phyloP scores from a whole-genome alignment of 2,797 vertebrate genomes.

The Trachurus trachurus region DNA sequence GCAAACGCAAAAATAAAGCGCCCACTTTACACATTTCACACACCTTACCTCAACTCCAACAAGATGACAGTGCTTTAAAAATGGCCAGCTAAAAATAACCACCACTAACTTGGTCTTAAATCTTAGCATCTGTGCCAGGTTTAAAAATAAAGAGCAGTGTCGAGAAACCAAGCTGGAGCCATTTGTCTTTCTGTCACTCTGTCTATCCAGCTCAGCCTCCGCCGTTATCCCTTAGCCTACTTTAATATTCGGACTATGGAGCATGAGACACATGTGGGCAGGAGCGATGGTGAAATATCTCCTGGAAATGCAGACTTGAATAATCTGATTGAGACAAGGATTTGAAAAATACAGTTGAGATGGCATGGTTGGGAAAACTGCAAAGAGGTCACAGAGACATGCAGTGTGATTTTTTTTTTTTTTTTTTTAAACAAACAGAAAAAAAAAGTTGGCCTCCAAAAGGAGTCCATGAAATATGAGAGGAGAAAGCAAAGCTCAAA shows the following conservation, averaged over 20 bases:
- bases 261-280: conserved; percentile 47
- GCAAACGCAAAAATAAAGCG: conserved; percentile 51
- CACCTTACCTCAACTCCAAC: conserved; percentile 76
- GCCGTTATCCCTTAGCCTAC: conserved; percentile 66
- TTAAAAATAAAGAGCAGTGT: conserved; percentile 90
- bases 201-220: conserved; percentile 75
- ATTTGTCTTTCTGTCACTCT: conserved; percentile 86
- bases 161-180: conserved; percentile 82
- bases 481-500: conserved; percentile 25
- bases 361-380: conserved; percentile 12
- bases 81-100: conserved; percentile 91
- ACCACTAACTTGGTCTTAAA: conserved; percentile 89
- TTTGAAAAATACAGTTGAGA: conserved; percentile 18
- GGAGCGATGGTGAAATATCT: conserved; percentile 44
- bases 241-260: conserved; percentile 68
- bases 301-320: conserved; percentile 40
- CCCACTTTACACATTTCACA: conserved; percentile 46
- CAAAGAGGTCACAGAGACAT: conserved; percentile 10
- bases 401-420: neutral
- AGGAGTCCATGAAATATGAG: conserved; percentile 25
- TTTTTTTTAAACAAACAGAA: neutral
- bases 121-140: conserved; percentile 87
- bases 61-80: conserved; percentile 86
- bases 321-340: conserved; percentile 24
- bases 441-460: neutral